Evolutionary conservation across 2,888 invertebrate species (phyloP).

Genomic region (Conomelus anceps): DNA sequence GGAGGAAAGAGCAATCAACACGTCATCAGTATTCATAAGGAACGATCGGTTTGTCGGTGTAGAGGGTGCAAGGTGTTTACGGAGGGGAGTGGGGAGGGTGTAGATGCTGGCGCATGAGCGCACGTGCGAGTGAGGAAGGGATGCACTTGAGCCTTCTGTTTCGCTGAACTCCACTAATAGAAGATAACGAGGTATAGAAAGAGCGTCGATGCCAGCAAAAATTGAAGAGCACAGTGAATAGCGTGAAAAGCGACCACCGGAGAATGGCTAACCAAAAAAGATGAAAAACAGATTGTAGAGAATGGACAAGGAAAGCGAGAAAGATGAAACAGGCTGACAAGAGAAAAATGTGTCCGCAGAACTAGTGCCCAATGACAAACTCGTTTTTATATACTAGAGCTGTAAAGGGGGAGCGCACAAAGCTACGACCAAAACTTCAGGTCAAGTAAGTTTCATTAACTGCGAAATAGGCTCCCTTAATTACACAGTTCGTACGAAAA

Average conservation of each 20-base stretch:
- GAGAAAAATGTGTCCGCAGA: not conserved
- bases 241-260: not conserved
- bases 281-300: not conserved
- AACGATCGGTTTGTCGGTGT: not conserved
- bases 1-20: not conserved
- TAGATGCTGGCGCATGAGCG: not conserved
- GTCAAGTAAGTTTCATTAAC: not conserved
- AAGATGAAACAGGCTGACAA: not conserved
- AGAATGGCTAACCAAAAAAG: not conserved
- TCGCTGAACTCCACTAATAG: slow-evolving; percentile 10
- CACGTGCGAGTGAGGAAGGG: not conserved
- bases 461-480: not conserved
- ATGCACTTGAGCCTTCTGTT: slow-evolving; percentile 4
- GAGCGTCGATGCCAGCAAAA: not conserved
- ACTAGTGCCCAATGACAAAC: not conserved
- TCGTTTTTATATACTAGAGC: not conserved
- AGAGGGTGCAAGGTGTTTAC: not conserved
- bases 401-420: not conserved
- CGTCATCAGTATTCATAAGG: slow-evolving; percentile 12
- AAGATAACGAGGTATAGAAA: slow-evolving; percentile 9
- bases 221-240: not conserved
- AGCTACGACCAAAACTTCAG: not conserved
- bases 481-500: not conserved
- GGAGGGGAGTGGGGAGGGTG: not conserved
- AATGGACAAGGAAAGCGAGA: not conserved